Evolutionary conservation across 2,888 invertebrate species (phyloP).

Genomic region (Cheilosia grossa): DNA sequence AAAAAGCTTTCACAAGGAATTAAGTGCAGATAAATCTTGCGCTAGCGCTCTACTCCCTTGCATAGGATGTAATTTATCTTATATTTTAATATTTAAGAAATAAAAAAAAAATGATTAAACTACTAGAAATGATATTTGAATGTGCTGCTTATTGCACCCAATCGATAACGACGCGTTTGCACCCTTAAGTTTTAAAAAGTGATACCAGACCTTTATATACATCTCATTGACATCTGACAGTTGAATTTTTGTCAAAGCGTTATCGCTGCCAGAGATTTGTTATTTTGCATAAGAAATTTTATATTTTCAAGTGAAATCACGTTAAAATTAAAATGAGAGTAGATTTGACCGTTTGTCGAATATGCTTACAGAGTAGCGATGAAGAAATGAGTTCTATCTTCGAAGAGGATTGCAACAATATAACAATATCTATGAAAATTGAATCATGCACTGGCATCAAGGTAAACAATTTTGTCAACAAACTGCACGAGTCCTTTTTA

Average conservation of each 20-base stretch:
- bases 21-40: too few relatives aligned
- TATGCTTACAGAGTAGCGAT: conserved; percentile 78
- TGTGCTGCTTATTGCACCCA: neutral
- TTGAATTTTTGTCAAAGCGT: conserved; percentile 10
- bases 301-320: neutral
- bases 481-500: neutral
- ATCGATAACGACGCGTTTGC: neutral
- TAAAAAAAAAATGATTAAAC: too few relatives aligned
- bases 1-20: too few relatives aligned
- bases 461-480: conserved; percentile 75
- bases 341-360: conserved; percentile 78
- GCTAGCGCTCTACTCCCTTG: too few relatives aligned
- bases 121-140: too few relatives aligned
- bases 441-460: conserved; percentile 80
- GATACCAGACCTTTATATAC: neutral
- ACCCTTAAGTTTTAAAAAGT: neutral
- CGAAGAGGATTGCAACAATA: conserved; percentile 74
- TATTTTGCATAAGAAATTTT: conserved; percentile 8
- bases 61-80: too few relatives aligned
- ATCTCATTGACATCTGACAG: neutral
- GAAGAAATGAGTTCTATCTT: conserved; percentile 80
- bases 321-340: conserved; percentile 69
- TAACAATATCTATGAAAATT: conserved; percentile 78
- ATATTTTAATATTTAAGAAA: too few relatives aligned
- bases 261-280: conserved; percentile 11